Evolutionary conservation across 2,113 vertebrate genomes (phyloP), one percentile per base, ranked within the genome.

Genomic region (Periophthalmus modestus): DNA sequence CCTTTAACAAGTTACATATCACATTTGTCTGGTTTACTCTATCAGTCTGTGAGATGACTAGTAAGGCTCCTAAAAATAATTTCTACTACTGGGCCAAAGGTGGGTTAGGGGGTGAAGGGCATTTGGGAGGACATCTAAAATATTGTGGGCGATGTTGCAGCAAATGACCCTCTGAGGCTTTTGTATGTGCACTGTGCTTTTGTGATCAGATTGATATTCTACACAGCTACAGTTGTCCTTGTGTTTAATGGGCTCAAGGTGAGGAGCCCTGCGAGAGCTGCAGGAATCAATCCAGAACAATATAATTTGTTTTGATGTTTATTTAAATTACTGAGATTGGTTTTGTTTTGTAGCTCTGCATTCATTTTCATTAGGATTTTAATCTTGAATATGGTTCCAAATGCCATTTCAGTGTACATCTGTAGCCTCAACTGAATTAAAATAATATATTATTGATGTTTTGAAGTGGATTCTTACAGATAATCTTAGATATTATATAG

Each of bases 231-330:
- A 62, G 21, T 55, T 46, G 52, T 68, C 54, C 47, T 75, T 75
- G 52, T 62, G 63, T 50, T 11, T 47, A 43, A 68, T n/a, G 73
- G 68, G 68, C 68, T 75, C 68, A 75, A 78, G 72, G 72, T 75
- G 68, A 78, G 75, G 62, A 63, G 74, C 57, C 61, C 67, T 63
- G 50, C 71, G 57, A 63, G 18, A 61, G 28, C 54, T 68, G 55
- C 67, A 39, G 46, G 11, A 43, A 43, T 65, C 34, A 43, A 65
- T 65, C 62, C 43, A 65, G 33, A n/a, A 65, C 62, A 39, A 39
- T 65, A 43, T 65, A 9, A 65, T 65, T 65, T 39, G 62, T 65
- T 65, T 36, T 34, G 16, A 63, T 63, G 9, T 39, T 39, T 63
- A 33, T 63, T 63, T 34, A 19, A 63, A 36, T 63, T 5, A n/a